phyloP scores from a whole-genome alignment of 2,797 vertebrate genomes.

The Hemibagrus guttatus region DNA sequence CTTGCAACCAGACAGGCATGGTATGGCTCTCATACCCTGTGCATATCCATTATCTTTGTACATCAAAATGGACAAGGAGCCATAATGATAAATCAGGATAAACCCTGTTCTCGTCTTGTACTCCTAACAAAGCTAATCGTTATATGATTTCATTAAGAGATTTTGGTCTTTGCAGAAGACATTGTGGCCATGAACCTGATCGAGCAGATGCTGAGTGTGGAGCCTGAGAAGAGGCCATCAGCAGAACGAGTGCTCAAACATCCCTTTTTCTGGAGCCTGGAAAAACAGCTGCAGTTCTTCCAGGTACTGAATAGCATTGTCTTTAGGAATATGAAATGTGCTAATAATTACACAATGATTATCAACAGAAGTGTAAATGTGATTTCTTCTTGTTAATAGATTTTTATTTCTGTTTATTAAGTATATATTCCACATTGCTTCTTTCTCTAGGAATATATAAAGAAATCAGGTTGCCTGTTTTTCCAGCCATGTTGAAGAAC shows the following conservation, averaged over 20 bases:
- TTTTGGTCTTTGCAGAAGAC: slow-evolving; percentile 73
- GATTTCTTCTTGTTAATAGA: not conserved
- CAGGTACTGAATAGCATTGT: slow-evolving; percentile 77
- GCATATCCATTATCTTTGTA: not conserved
- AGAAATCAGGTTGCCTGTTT: not conserved
- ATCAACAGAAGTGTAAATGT: too few relatives aligned
- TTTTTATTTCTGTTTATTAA: not conserved
- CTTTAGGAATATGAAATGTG: not conserved
- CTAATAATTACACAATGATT: not conserved
- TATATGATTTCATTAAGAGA: not conserved
- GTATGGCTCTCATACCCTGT: slow-evolving; percentile 68
- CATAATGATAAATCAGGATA: not conserved
- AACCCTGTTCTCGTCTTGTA: not conserved
- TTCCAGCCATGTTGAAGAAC: not conserved
- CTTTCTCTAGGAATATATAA: not conserved
- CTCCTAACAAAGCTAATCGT: not conserved
- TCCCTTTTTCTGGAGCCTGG: slow-evolving; percentile 95
- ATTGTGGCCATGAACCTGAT: slow-evolving; percentile 87
- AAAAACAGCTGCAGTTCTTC: slow-evolving; percentile 97
- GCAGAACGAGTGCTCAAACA: slow-evolving; percentile 91
- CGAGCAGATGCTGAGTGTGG: slow-evolving; percentile 90
- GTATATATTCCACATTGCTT: not conserved
- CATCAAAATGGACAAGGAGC: not conserved
- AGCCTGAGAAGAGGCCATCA: slow-evolving; percentile 86
- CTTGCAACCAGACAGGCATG: slow-evolving; percentile 81